Percentiles rank a stretch among this genome's conserved stretches.
These are phyloP conservation scores for Geococcyx californianus DNA, from an alignment of 2,113 vertebrate genomes.

Conservation along the genomic window DNA sequence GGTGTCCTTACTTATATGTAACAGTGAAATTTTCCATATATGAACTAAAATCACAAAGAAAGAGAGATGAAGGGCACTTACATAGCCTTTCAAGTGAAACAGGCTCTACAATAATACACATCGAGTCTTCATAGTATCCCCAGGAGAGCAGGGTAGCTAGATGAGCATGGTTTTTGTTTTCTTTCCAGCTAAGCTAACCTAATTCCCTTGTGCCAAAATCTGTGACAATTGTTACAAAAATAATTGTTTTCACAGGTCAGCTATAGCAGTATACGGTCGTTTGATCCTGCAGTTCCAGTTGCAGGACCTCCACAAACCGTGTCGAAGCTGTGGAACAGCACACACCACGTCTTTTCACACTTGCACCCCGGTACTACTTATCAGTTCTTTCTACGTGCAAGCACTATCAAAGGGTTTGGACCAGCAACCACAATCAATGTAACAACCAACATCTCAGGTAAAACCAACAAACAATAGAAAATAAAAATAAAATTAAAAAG, in stretches of 20 bases:
- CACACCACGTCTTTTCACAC: constrained; percentile 90
- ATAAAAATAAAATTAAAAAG: too few relatives aligned
- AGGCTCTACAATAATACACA: background rate
- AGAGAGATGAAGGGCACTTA: background rate
- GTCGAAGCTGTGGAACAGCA: constrained; percentile 90
- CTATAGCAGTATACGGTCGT: constrained; percentile 91
- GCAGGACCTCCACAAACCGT: constrained; percentile 88
- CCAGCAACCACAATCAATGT: constrained; percentile 90
- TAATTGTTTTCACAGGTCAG: constrained; percentile 80
- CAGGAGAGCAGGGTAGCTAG: background rate
- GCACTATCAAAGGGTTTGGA: constrained; percentile 94
- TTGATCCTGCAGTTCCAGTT: constrained; percentile 92
- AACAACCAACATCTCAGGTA: constrained; percentile 98
- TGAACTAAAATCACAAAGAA: background rate
- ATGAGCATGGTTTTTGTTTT: background rate
- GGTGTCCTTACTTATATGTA: background rate
- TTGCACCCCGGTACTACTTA: constrained; percentile 96
- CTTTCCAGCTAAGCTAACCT: background rate
- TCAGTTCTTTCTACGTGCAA: constrained; percentile 92
- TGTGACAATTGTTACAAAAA: background rate
- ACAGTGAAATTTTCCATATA: background rate
- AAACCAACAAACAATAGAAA: background rate
- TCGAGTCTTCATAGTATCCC: background rate
- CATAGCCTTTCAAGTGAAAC: background rate
- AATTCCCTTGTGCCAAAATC: background rate